A percentile compares a stretch with the other conserved stretches of the same genome.
Conservation (phyloP, 2,888 invertebrate species). For the Operophtera brumata region DNA sequence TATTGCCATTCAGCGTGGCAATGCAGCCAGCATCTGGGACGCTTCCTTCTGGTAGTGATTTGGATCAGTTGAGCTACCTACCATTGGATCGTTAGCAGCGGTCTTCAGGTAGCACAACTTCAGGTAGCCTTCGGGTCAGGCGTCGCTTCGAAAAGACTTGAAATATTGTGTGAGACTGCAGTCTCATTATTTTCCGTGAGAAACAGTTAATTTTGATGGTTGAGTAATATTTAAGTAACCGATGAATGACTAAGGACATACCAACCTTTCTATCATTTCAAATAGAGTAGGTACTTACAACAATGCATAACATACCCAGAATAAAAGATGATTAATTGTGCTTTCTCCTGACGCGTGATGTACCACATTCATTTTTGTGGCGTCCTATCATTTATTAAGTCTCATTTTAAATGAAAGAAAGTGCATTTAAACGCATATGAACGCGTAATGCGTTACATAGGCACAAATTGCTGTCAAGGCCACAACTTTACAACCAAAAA, state of each 20-base stretch:
- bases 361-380: conserved; percentile 51
- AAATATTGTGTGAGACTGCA: too few species aligned
- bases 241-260: conserved; percentile 16
- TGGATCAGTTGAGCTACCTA: too few species aligned
- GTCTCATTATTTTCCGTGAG: too few species aligned
- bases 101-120: too few species aligned
- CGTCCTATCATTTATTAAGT: conserved; percentile 58
- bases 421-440: conserved; percentile 54
- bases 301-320: conserved; percentile 48
- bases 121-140: too few species aligned
- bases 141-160: too few species aligned
- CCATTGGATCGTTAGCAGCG: too few species aligned
- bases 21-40: too few species aligned
- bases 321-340: conserved; percentile 70
- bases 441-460: conserved; percentile 42
- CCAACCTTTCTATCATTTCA: conserved; percentile 11
- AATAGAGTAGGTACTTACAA: conserved; percentile 11
- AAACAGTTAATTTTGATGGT: too few species aligned
- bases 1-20: too few species aligned
- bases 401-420: conserved; percentile 56
- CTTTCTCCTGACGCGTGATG: conserved; percentile 61
- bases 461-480: conserved; percentile 10
- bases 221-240: background rate
- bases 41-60: too few species aligned
- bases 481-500: conserved; percentile 2